These are phyloP conservation scores for Tapirus terrestris DNA, from an alignment of 2,113 vertebrate genomes.

Conservation along the genomic window DNA sequence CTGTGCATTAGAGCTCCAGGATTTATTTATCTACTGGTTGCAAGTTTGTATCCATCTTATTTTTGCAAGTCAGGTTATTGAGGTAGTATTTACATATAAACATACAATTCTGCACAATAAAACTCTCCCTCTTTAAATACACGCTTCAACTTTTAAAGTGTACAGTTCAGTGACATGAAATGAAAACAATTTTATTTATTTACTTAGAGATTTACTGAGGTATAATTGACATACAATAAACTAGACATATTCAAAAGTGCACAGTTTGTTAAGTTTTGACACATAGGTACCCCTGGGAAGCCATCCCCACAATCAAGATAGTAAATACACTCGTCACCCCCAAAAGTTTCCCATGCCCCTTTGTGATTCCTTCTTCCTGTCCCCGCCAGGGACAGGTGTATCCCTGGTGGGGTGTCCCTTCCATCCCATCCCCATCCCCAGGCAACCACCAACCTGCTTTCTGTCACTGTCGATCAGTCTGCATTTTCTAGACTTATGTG, in stretches of 20 bases:
- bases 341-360: not conserved
- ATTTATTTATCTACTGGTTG: not conserved
- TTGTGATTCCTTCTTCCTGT: not conserved
- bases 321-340: not conserved
- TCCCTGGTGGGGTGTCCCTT: too few relatives aligned
- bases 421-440: not conserved
- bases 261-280: not conserved
- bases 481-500: not conserved
- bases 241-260: not conserved
- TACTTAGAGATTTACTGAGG: not conserved
- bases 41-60: not conserved
- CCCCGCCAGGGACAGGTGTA: too few relatives aligned
- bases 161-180: not conserved
- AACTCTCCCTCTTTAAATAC: not conserved
- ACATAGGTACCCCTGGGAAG: not conserved
- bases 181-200: not conserved
- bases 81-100: not conserved
- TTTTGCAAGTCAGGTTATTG: not conserved
- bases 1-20: not conserved
- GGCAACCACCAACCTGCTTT: not conserved
- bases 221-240: not conserved
- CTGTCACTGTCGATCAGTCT: not conserved
- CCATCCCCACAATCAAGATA: not conserved
- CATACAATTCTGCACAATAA: not conserved
- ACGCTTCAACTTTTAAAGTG: not conserved